Percentiles rank a stretch among this genome's conserved stretches.
Evolutionary conservation across 37 sponge, comb jelly and placozoan genomes (phyloP).

Genomic region (Beroe ovata): DNA sequence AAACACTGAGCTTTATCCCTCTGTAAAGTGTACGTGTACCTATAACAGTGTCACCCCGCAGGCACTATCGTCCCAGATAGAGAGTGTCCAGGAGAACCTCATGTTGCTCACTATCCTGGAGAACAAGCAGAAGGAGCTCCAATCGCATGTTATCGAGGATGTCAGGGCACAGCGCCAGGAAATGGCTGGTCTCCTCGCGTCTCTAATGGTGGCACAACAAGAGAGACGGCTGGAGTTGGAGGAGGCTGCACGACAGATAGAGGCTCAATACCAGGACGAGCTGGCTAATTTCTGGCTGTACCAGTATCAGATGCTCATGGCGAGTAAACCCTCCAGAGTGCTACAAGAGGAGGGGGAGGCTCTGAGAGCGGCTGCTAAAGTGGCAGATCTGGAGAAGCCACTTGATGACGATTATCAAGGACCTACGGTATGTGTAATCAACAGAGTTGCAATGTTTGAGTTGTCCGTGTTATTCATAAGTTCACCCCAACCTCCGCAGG

Average conservation of each 20-base stretch:
- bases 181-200: slow-evolving; percentile 46
- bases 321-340: slow-evolving; percentile 28
- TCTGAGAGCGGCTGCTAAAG: neutral
- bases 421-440: slow-evolving; percentile 14
- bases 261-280: slow-evolving; percentile 48
- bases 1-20: too few relatives aligned
- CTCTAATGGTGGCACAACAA: neutral
- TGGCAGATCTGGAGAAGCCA: slow-evolving; percentile 39
- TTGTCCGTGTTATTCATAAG: neutral
- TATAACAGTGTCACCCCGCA: too few relatives aligned
- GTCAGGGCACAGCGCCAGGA: slow-evolving; percentile 20
- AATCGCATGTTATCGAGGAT: neutral
- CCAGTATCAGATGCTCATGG: slow-evolving; percentile 65
- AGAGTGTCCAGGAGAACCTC: slow-evolving; percentile 54
- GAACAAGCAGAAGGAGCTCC: slow-evolving; percentile 50
- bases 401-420: slow-evolving; percentile 54
- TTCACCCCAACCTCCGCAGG: neutral
- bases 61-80: slow-evolving; percentile 53
- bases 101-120: slow-evolving; percentile 36
- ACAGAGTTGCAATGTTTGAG: neutral
- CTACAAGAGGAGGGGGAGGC: slow-evolving; percentile 53
- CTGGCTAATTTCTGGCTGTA: slow-evolving; percentile 67
- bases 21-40: too few relatives aligned
- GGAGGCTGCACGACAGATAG: slow-evolving; percentile 28
- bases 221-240: slow-evolving; percentile 55